Evolutionary conservation across 2,888 invertebrate species (phyloP), one percentile per base, ranked within the genome.

Genomic region (Heliothis peltigera): DNA sequence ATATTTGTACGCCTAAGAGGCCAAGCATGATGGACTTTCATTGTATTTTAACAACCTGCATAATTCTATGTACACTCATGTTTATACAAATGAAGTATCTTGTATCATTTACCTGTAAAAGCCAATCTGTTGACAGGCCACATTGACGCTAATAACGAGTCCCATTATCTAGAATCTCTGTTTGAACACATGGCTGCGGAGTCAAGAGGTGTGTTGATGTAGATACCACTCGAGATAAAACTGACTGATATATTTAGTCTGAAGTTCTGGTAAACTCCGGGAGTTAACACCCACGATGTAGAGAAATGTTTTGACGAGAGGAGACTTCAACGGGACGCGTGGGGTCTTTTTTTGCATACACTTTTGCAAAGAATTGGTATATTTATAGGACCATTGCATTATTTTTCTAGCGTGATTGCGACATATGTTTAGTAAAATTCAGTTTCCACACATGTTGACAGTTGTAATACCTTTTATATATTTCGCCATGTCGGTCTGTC

Each of bases 181-280:
- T 69, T 73, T 65, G 49, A 64, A 79, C 76, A 77, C 71, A 75
- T 77, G 79, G 70, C 79, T 70, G 47, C 21, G 28, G 53, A 64
- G 62, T 75, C 69, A 64, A 73, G 76, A 75, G 66, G 65, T 66
- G 60, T 69, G 62, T 62, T 66, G 70, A 64, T 66, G 62, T 62
- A 64, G 76, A 66, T 66, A 70, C 55, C 39, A 63, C 62, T 60
- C 22, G 56, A 79, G 79, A 75, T 75, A 60, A 75, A 28, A 42
- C 42, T 51, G 54, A 25, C 48, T 44, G 32, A 39, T 39, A 39
- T 21, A 18, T 47, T 21, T 17, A 35, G 51, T 51, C 17, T 49
- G 15, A 61, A 17, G 19, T 32, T 54, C 48, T 21, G 12, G 54
- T 35, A 46, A 17, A 44, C 22, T 68, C 42, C 51, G 25, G 65